Evolutionary conservation across 2,888 invertebrate species (phyloP).

Genomic region (Meta bourneti): DNA sequence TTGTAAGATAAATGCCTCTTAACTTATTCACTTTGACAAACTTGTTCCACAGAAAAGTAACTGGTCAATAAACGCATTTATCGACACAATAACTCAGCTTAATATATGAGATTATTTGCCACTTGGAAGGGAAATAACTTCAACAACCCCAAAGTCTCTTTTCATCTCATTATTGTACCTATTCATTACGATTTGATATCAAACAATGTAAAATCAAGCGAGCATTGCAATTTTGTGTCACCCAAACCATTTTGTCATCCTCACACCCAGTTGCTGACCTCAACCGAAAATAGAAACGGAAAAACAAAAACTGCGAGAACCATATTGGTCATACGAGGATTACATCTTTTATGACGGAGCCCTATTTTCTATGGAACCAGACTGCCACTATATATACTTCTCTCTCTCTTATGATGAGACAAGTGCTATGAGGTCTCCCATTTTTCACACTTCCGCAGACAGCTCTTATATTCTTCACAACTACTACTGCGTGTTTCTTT

Average conservation of each 20-base stretch:
- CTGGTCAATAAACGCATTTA: no score
- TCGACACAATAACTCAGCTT: no score
- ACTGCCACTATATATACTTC: slow-evolving; percentile 2
- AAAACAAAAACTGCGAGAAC: slow-evolving; percentile 11
- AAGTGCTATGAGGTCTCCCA: slow-evolving; percentile 48
- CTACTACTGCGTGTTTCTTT: slow-evolving; percentile 30
- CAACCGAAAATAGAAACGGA: neutral
- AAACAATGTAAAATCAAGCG: no score
- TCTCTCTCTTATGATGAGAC: slow-evolving; percentile 55
- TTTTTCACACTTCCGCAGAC: slow-evolving; percentile 70
- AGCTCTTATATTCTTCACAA: slow-evolving; percentile 32
- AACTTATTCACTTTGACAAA: no score
- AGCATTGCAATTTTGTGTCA: neutral
- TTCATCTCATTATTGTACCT: no score
- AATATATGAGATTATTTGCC: no score
- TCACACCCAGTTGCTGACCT: slow-evolving; percentile 5
- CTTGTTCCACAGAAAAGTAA: no score
- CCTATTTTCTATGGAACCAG: slow-evolving; percentile 16
- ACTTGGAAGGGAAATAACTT: no score
- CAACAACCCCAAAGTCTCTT: no score
- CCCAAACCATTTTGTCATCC: slow-evolving; percentile 11
- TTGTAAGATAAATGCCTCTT: no score
- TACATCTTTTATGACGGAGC: slow-evolving; percentile 56
- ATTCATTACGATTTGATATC: no score
- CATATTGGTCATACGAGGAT: slow-evolving; percentile 53